These are phyloP conservation scores for Drosophila persimilis DNA, from an alignment of 1,140 invertebrate genomes.

Conservation along the genomic window DNA sequence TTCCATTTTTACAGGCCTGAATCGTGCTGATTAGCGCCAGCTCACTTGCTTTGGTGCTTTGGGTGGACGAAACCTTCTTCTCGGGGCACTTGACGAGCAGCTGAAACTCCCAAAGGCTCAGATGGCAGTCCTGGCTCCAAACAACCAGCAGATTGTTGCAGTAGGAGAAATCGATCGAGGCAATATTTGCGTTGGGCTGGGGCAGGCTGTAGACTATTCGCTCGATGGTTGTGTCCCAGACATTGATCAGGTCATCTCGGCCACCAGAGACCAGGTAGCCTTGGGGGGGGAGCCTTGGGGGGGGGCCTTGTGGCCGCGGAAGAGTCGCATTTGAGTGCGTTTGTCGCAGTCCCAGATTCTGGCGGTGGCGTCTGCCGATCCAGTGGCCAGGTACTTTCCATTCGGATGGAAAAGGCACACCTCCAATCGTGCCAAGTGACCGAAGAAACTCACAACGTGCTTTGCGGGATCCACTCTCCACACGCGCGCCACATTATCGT, in stretches of 20 bases:
- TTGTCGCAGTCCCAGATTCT: too few relatives aligned
- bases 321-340: too few relatives aligned
- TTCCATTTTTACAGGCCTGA: too few relatives aligned
- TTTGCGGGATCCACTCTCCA: constrained; percentile 50
- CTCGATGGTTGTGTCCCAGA: constrained; percentile 42
- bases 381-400: constrained; percentile 29
- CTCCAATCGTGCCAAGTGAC: constrained; percentile 24
- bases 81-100: background rate
- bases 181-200: constrained; percentile 33
- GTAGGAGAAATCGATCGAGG: constrained; percentile 33
- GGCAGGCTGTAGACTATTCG: constrained; percentile 10
- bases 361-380: too few relatives aligned
- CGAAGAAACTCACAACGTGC: constrained; percentile 25
- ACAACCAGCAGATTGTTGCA: constrained; percentile 54
- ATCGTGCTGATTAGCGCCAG: too few relatives aligned
- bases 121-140: constrained; percentile 34
- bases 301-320: too few relatives aligned
- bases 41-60: too few relatives aligned
- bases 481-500: constrained; percentile 49
- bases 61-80: too few relatives aligned
- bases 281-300: too few relatives aligned
- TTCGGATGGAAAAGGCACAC: constrained; percentile 60
- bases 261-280: constrained; percentile 45
- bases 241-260: constrained; percentile 22
- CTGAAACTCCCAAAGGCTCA: constrained; percentile 61